These are phyloP conservation scores for Diorhabda carinulata DNA, from an alignment of 1,140 invertebrate genomes.

Conservation along the genomic window DNA sequence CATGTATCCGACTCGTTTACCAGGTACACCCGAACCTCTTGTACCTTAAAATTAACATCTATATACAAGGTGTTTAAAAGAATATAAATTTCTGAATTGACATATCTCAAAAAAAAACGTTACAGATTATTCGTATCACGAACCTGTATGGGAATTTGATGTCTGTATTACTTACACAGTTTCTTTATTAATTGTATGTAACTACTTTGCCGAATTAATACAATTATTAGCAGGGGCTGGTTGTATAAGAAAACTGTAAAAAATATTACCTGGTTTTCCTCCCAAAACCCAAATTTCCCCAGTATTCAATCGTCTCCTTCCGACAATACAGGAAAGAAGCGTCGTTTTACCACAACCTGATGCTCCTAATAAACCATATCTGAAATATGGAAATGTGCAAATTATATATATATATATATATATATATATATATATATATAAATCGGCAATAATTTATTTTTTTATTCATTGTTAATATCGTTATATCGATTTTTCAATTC, in stretches of 20 bases:
- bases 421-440: not conserved
- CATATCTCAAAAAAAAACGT: too few species aligned
- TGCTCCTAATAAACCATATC: conserved; percentile 82
- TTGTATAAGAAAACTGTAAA: not conserved
- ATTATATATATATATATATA: not conserved
- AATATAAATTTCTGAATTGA: too few species aligned
- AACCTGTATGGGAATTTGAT: too few species aligned
- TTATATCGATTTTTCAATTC: too few species aligned
- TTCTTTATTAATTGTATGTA: too few species aligned
- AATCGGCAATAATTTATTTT: not conserved
- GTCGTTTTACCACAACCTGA: conserved; percentile 86
- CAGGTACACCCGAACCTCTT: conserved; percentile 78
- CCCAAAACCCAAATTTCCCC: conserved; percentile 86
- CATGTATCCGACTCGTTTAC: conserved; percentile 77
- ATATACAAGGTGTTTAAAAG: too few species aligned
- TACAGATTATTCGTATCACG: too few species aligned
- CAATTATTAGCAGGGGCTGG: too few species aligned
- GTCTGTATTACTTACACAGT: too few species aligned
- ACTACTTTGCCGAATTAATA: too few species aligned
- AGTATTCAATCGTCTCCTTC: conserved; percentile 71
- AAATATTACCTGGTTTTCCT: conserved; percentile 62
- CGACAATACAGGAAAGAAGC: conserved; percentile 82
- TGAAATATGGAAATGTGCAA: conserved; percentile 48
- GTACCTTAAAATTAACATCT: conserved; percentile 49
- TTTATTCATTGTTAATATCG: not conserved